Evolutionary conservation across 2,113 vertebrate genomes (phyloP).

Genomic region (Oreotrochilus melanogaster): DNA sequence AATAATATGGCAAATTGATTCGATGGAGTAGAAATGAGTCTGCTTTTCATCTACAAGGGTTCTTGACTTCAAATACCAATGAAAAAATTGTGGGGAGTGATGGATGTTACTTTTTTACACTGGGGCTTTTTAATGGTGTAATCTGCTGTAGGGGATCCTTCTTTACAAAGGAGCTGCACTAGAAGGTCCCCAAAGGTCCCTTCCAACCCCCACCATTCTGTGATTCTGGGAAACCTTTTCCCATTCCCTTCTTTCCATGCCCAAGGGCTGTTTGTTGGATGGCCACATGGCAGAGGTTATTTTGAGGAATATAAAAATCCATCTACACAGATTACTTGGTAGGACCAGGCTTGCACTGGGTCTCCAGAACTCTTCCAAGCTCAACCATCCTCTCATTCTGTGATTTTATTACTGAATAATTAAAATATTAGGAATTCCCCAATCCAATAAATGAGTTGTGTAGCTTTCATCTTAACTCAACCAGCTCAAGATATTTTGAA

Average conservation of each 20-base stretch:
- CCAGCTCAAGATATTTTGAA: neutral
- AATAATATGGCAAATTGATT: neutral
- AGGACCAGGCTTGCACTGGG: neutral
- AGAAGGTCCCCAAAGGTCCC: no score
- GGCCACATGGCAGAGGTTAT: neutral
- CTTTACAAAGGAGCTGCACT: no score
- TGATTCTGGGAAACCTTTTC: neutral
- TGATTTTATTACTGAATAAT: neutral
- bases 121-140: neutral
- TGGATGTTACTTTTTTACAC: neutral
- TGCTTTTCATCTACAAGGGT: neutral
- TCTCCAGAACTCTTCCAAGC: neutral
- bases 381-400: neutral
- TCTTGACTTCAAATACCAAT: neutral
- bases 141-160: no score
- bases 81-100: no score
- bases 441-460: neutral
- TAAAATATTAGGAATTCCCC: neutral
- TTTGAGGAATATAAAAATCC: neutral
- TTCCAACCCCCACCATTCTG: no score
- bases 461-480: neutral
- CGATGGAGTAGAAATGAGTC: neutral
- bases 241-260: neutral
- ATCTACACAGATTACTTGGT: neutral
- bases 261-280: neutral